Evolutionary conservation across 2,888 invertebrate species (phyloP), one percentile per base, ranked within the genome.

Genomic region (Operophtera brumata): DNA sequence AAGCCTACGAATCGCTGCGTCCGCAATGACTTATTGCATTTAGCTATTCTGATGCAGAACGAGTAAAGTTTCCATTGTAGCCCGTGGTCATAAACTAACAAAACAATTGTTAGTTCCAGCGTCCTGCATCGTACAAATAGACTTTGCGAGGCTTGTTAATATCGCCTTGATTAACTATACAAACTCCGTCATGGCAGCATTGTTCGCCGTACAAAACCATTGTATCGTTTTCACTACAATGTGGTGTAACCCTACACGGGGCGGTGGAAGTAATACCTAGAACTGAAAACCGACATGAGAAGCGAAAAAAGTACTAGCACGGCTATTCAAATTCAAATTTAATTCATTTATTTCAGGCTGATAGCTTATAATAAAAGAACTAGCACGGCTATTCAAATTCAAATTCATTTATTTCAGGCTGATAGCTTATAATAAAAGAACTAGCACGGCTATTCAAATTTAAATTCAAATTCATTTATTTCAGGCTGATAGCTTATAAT

Each of bases 51-150:
- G 68, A 71, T 71, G 75, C 73, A 73, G 66, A 70, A 69, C 65
- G 71, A 70, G 68, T 66, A 70, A 76, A 76, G 73, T 77, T 77
- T 65, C 70, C 62, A 76, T 77, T 77, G 77, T 77, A 64, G 68
- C 62, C 59, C 65, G 61, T 58, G 61, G 66, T 67, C 70, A 67
- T 76, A 76, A 75, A 74, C 77, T 73, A 74, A 71, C 70, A 70
- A 73, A 75, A 77, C 75, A 73, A 78, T 79, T 75, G 78, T 70
- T 71, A 61, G 65, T 66, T 69, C 69, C 70, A 64, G 59, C 59
- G 65, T 61, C 62, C 62, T 63, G 59, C 59, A 57, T 54, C 55
- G 62, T 63, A 69, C 71, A 65, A 71, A 71, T 73, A 65, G 66
- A 66, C 59, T 67, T 65, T 64, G 63, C 66, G 56, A 61, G 57